Base-by-base conservation (phyloP, 2,888 invertebrate species). In the Drosophila fulvimacula region DNA sequence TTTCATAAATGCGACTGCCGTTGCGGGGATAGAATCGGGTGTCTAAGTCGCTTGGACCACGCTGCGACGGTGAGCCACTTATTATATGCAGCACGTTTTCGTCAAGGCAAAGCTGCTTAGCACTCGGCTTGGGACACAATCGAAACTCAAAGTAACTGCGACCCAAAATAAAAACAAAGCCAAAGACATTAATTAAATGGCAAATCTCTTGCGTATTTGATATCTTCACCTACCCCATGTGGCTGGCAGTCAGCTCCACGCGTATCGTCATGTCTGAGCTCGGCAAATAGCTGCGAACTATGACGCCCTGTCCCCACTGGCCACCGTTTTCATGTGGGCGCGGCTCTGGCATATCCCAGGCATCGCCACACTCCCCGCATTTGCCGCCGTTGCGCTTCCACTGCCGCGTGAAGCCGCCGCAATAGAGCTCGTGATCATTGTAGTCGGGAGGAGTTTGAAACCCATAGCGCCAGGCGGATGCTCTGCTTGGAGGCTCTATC, bases 401-500 rank as follows among this genome's bases (percentile, higher is more conserved):
- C 89, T 97, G 97, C 56, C 96, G 93, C n/a, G 95, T 94, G 91
- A 96, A 97, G 11, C 97, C 97, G 0, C 97, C 97, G 91, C 97
- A 97, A 92, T 95, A 97, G 5, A 96, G 93, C 90, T 97, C 97
- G 91, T 97, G 96, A 92, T 98, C 97, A 91, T 97, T 97, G 93
- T 97, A 97, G 92, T 98, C 96, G 88, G 96, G 96, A 1, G 97
- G 97, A 2, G 97, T 97, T 91, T 95, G 94, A 92, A 97, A 98
- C 65, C 97, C 97, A 92, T 95, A 97, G 76, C 97, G 94, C 97
- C 97, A 97, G 88, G 97, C 97, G 0, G 96, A 96, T 7, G 97
- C 96, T 69, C 97, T 94, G 56, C 97, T 97, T 2, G 97, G 97
- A 0, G 97, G 97, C 90, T 97, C 97, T 65, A 97, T 93, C 44